These are phyloP conservation scores for Diaperis boleti DNA, from an alignment of 2,888 invertebrate genomes.

Conservation along the genomic window DNA sequence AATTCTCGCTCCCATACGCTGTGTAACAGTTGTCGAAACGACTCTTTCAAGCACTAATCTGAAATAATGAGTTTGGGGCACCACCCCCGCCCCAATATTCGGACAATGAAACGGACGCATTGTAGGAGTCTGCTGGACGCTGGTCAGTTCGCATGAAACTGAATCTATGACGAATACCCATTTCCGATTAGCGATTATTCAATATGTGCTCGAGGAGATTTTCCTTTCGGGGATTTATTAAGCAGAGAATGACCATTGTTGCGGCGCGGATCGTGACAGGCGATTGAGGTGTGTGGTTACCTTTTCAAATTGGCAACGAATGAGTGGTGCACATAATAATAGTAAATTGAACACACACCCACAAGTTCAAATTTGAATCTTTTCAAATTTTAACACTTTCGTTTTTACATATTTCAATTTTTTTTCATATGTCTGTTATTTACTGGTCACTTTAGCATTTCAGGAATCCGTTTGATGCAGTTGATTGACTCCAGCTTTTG, in stretches of 20 bases:
- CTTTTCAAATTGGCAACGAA: no score
- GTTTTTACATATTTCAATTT: no score
- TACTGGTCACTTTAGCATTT: no score
- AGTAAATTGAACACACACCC: no score
- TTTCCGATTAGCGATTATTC: constrained; percentile 46
- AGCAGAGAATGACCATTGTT: not conserved
- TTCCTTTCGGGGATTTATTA: constrained; percentile 17
- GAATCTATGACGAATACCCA: constrained; percentile 37
- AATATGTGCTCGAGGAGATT: constrained; percentile 31
- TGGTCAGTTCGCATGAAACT: constrained; percentile 46
- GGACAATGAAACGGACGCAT: constrained; percentile 46
- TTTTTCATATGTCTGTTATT: no score
- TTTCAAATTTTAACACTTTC: no score
- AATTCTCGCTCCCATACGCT: constrained; percentile 30
- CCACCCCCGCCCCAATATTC: constrained; percentile 49
- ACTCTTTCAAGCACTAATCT: constrained; percentile 53
- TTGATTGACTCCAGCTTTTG: no score
- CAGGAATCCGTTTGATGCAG: no score
- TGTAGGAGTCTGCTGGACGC: constrained; percentile 43
- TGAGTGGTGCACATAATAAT: no score
- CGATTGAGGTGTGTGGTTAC: no score
- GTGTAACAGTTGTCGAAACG: constrained; percentile 33
- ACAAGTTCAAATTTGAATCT: no score
- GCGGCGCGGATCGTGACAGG: no score
- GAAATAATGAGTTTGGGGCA: constrained; percentile 52